Evolutionary conservation across 37 sponge, comb jelly and placozoan genomes (phyloP), one percentile per base, ranked within the genome.

Genomic region (Agelas oroides): DNA sequence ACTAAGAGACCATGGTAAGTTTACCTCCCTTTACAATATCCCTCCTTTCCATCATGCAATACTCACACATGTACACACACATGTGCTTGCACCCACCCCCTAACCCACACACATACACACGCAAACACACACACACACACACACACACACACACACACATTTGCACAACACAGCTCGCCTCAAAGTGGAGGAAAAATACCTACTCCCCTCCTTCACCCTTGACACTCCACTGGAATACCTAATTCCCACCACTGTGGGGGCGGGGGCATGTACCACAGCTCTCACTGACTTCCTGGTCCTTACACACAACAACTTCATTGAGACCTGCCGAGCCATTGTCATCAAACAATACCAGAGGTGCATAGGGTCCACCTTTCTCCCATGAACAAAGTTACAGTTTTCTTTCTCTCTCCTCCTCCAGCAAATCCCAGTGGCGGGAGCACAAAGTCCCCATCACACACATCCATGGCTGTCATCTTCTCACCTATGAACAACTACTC

Each of bases 281-380:
- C 81, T 94, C 28, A 72, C 78, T 15, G 91, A 94, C 59, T 90
- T 62, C 60, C 86, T 94, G 1, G 52, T 68, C 34, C 63, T 67
- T 28, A 78, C 54, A 20, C 95, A 94, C 67, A 90, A 94, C 32
- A 58, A 79, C 24, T 81, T 93, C 55, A 85, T 93, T 79, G 82
- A 80, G 34, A 57, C 65, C 5, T 88, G 86, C 54, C 37, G 41
- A 25, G 59, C 20, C 55, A 65, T 72, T 28, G 63, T 72, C 25
- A 27, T 24, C 37, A 24, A 71, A 34, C 23, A 46, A 46, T 12
- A 8, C 3, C 3, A 46, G 46, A 46, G 46, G 46, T 46, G n/a
- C n/a, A n/a, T n/a, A n/a, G n/a, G 46, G 46, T 12, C 46, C 46
- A 46, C 8, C 46, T 46, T 12, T 12, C 8, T 46, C 46, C 3